phyloP scores from a whole-genome alignment of 2,113 vertebrate species.

The Atherinomorus stipes region DNA sequence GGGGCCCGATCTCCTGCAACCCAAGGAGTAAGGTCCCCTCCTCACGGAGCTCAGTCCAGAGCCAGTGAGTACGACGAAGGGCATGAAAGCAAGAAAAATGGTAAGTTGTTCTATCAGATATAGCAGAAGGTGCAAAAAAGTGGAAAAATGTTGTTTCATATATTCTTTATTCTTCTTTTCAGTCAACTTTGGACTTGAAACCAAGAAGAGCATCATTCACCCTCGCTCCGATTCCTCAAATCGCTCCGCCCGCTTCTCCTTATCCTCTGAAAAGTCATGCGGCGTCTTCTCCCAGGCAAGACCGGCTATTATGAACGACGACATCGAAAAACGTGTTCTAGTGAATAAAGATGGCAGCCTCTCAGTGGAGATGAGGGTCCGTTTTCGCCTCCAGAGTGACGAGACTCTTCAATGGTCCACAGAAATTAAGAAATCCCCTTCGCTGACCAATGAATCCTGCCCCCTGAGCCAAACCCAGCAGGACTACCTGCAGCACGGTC shows the following conservation, averaged over 20 bases:
- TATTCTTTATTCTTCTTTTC: conserved; percentile 18
- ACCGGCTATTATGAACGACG: conserved; percentile 82
- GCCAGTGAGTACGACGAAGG: conserved; percentile 78
- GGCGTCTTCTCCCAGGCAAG: conserved; percentile 51
- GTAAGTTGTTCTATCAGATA: conserved; percentile 41
- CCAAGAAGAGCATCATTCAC: conserved; percentile 91
- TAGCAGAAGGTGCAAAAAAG: neutral
- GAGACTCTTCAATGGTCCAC: conserved; percentile 88
- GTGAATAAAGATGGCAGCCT: conserved; percentile 92
- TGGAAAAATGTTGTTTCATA: neutral
- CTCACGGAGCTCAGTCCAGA: conserved; percentile 70
- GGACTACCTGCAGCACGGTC: conserved; percentile 70
- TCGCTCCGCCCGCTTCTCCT: conserved; percentile 80
- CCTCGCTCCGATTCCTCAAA: conserved; percentile 85
- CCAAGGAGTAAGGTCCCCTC: conserved; percentile 64
- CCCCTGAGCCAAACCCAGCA: conserved; percentile 55
- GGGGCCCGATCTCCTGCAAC: conserved; percentile 65
- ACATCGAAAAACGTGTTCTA: conserved; percentile 88
- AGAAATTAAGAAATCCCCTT: conserved; percentile 82
- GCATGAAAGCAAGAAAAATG: conserved; percentile 82
- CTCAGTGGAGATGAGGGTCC: conserved; percentile 93
- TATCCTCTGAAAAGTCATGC: conserved; percentile 86
- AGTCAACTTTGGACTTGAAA: conserved; percentile 90
- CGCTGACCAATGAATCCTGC: conserved; percentile 74
- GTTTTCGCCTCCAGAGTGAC: conserved; percentile 86